Percentiles rank a stretch among this genome's conserved stretches.
These are phyloP conservation scores for Tachina grossa DNA, from an alignment of 2,888 invertebrate genomes.

Conservation along the genomic window DNA sequence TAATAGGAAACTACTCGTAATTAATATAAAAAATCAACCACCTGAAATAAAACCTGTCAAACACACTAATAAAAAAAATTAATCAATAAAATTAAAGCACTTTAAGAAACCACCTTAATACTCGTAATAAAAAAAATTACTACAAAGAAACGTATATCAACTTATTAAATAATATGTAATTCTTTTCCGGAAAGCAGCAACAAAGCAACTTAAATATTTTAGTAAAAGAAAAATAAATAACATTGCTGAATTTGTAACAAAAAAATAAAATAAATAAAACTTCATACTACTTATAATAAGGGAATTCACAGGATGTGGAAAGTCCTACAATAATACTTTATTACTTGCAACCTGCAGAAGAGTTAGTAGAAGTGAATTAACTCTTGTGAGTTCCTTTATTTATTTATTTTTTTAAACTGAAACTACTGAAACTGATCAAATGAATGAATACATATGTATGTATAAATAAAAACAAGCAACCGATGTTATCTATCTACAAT, in stretches of 20 bases:
- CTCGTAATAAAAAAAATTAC: slow-evolving; percentile 11
- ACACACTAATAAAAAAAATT: slow-evolving; percentile 9
- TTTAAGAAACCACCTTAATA: slow-evolving; percentile 63
- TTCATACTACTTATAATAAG: not conserved
- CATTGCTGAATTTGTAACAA: slow-evolving; percentile 37
- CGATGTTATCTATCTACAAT: slow-evolving; percentile 29
- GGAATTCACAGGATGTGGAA: not conserved
- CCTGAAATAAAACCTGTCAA: slow-evolving; percentile 31
- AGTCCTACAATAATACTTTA: no score
- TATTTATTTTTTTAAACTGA: slow-evolving; percentile 4
- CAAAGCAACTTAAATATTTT: slow-evolving; percentile 16
- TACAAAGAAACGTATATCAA: slow-evolving; percentile 31
- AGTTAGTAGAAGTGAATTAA: no score
- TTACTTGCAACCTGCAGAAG: no score
- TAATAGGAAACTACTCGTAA: not conserved
- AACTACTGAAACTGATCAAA: not conserved
- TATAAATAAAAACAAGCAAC: not conserved
- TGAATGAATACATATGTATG: not conserved
- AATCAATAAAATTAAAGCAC: slow-evolving; percentile 42
- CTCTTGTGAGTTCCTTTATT: no score
- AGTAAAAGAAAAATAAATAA: not conserved
- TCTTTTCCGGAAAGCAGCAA: not conserved
- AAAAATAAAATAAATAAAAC: slow-evolving; percentile 5
- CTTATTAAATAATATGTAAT: slow-evolving; percentile 7
- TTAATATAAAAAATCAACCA: slow-evolving; percentile 32